A percentile compares a stretch with the other conserved stretches of the same genome.
Evolutionary conservation across 2,113 vertebrate species (phyloP).

Genomic region (Neogobius melanostomus): DNA sequence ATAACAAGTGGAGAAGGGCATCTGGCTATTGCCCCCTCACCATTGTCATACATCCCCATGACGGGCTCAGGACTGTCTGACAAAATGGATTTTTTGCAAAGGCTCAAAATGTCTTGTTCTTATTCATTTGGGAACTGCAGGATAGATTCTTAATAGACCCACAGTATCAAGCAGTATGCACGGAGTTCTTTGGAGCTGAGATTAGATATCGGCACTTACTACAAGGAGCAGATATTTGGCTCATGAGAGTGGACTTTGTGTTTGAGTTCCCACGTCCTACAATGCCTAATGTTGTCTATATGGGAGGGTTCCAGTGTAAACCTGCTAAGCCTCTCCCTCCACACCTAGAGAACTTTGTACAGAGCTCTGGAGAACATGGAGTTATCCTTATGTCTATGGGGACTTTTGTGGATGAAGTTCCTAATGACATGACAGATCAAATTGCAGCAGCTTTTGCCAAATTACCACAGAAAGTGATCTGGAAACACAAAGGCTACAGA

Average conservation of each 20-base stretch:
- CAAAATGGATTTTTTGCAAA: slow-evolving; percentile 70
- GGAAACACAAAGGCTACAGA: slow-evolving; percentile 59
- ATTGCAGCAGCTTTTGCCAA: slow-evolving; percentile 70
- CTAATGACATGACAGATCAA: slow-evolving; percentile 52
- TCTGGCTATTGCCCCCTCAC: slow-evolving; percentile 64
- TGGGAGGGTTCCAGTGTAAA: slow-evolving; percentile 76
- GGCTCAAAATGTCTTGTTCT: slow-evolving; percentile 63
- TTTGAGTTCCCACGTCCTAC: slow-evolving; percentile 78
- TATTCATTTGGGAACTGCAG: slow-evolving; percentile 34
- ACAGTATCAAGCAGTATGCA: slow-evolving; percentile 52
- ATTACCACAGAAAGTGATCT: slow-evolving; percentile 76
- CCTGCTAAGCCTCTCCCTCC: slow-evolving; percentile 60
- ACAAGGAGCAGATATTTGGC: slow-evolving; percentile 73
- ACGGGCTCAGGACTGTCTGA: slow-evolving; percentile 60
- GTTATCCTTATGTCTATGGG: slow-evolving; percentile 78
- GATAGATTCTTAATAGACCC: slow-evolving; percentile 30
- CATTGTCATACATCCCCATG: slow-evolving; percentile 69
- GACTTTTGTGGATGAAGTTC: slow-evolving; percentile 67
- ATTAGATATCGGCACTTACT: slow-evolving; percentile 62
- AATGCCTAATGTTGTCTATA: slow-evolving; percentile 76
- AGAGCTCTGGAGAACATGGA: slow-evolving; percentile 74
- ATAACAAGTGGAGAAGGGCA: slow-evolving; percentile 65
- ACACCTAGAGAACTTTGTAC: slow-evolving; percentile 72
- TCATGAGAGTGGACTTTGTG: slow-evolving; percentile 78
- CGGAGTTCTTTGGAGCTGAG: slow-evolving; percentile 62